Evolutionary conservation across 2,113 vertebrate genomes (phyloP).

Genomic region (human): DNA sequence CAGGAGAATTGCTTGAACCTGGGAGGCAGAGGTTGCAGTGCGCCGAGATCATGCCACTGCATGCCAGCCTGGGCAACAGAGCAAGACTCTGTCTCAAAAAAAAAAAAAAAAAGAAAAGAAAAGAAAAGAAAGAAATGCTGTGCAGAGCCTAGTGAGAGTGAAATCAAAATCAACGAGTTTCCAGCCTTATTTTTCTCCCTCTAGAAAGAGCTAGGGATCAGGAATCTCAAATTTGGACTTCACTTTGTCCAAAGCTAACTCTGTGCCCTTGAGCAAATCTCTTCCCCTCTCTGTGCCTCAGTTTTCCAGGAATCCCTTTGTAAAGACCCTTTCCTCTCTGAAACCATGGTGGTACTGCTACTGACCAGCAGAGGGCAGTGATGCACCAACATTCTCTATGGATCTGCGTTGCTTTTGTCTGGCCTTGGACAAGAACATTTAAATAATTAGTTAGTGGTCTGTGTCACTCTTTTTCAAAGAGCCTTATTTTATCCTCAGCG

Average conservation of each 20-base stretch:
- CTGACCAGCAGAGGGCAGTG: conserved; percentile 66
- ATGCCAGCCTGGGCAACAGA: too few species aligned
- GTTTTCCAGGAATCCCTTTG: not conserved
- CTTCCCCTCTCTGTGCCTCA: not conserved
- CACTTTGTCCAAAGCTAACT: not conserved
- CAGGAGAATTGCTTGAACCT: too few species aligned
- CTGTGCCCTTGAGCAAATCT: not conserved
- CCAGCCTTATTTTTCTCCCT: not conserved
- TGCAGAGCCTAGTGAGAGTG: not conserved
- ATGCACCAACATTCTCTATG: not conserved
- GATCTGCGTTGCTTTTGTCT: not conserved
- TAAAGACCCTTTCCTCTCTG: not conserved
- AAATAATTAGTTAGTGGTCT: not conserved
- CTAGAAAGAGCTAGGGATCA: not conserved
- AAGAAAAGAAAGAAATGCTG: not conserved
- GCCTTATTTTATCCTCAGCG: not conserved
- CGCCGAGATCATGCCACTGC: too few species aligned
- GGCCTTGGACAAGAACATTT: not conserved
- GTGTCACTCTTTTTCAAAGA: not conserved
- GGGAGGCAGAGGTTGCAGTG: too few species aligned
- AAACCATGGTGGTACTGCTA: not conserved
- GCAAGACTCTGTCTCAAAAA: too few species aligned
- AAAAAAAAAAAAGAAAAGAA: too few species aligned
- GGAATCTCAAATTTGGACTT: not conserved
- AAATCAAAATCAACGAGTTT: not conserved